These are phyloP conservation scores for Coptotermes formosanus DNA, from an alignment of 1,140 invertebrate species.

Conservation along the genomic window DNA sequence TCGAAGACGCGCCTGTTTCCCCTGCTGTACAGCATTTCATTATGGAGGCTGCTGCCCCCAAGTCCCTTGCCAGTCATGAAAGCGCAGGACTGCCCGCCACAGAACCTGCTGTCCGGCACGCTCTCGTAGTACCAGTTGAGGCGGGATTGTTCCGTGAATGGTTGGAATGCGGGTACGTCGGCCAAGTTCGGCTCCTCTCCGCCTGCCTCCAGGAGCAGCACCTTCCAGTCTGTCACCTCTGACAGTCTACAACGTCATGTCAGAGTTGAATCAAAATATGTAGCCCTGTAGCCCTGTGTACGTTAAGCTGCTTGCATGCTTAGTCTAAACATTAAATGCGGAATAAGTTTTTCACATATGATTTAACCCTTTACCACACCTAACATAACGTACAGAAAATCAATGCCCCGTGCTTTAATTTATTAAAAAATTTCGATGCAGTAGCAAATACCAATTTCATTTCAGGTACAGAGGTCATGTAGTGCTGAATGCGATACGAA, in stretches of 20 bases:
- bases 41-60: conserved; percentile 61
- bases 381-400: too few relatives aligned
- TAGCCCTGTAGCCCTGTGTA: too few relatives aligned
- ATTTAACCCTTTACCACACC: too few relatives aligned
- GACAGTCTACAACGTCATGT: conserved; percentile 33
- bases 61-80: conserved; percentile 48
- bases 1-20: conserved; percentile 69
- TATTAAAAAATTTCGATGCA: too few relatives aligned
- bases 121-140: background rate
- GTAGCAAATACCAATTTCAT: too few relatives aligned
- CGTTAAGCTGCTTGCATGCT: too few relatives aligned
- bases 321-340: too few relatives aligned
- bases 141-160: background rate
- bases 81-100: conserved; percentile 40
- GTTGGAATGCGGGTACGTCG: conserved; percentile 33
- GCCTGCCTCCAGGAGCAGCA: conserved; percentile 46
- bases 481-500: too few relatives aligned
- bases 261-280: too few relatives aligned
- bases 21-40: conserved; percentile 66
- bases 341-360: too few relatives aligned
- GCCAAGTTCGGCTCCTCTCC: conserved; percentile 39
- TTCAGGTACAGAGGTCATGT: too few relatives aligned
- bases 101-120: background rate
- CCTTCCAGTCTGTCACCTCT: conserved; percentile 38
- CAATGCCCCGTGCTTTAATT: too few relatives aligned